Evolutionary conservation across 1,140 invertebrate species (phyloP).

Genomic region (Brachionus rubens): DNA sequence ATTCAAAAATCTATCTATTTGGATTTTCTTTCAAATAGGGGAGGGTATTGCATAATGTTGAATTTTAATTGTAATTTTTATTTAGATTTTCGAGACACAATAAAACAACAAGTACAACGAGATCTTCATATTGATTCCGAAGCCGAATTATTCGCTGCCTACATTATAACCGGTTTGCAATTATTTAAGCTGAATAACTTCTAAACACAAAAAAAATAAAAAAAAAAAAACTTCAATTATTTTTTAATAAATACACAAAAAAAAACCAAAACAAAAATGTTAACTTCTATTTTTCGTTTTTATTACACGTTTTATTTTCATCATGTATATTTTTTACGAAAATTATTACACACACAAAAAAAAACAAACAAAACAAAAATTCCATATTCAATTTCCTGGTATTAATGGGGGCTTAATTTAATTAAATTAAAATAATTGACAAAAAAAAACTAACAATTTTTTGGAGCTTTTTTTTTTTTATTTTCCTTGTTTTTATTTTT

Average conservation of each 20-base stretch:
- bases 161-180: conserved; percentile 42
- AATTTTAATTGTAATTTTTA: neutral
- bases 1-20: too few species aligned
- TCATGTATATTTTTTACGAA: neutral
- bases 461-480: too few species aligned
- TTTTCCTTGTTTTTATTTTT: too few species aligned
- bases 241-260: too few species aligned
- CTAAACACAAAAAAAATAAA: conserved; percentile 5
- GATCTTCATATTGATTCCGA: conserved; percentile 41
- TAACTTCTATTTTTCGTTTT: neutral
- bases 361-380: too few species aligned
- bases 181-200: conserved; percentile 47
- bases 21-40: too few species aligned
- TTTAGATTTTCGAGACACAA: conserved; percentile 29
- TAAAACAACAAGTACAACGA: conserved; percentile 31
- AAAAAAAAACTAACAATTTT: too few species aligned
- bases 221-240: neutral
- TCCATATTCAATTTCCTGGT: too few species aligned
- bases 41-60: too few species aligned
- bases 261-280: neutral
- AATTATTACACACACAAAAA: neutral
- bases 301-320: neutral
- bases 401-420: too few species aligned
- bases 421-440: too few species aligned
- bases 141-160: conserved; percentile 43